Base-by-base conservation (phyloP, 2,797 vertebrate species). In the Phoebastria nigripes region DNA sequence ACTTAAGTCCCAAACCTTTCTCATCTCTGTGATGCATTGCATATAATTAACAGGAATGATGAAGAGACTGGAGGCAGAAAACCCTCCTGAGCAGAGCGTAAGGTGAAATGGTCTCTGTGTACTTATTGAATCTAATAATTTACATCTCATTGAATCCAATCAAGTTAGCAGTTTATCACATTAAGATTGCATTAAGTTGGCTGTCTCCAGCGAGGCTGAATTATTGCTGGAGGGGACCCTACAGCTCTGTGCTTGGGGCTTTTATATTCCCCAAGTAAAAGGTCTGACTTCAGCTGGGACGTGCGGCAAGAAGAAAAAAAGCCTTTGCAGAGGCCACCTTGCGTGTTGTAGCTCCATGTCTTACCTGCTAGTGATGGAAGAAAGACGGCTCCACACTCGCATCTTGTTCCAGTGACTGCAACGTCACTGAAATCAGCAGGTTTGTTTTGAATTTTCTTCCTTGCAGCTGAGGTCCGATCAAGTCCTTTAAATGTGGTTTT, bases 131-230 rank as follows among this genome's bases (percentile, higher is more conserved):
- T 97, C 91, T 94, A 96, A 97, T 98, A 85, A 97, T 97, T 98
- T 97, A 97, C 97, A 97, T 97, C 97, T 98, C 97, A 97, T 97
- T 98, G 97, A 97, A 94, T 95, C 93, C 97, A 96, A 98, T 98
- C 97, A 97, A 90, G 95, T 96, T 96, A 94, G 79, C 93, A 92
- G 96, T 97, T 98, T 97, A 96, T 95, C 96, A 92, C 91, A 95
- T 97, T 97, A 97, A 93, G 95, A 94, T 96, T 97, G 87, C 93
- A 93, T 95, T 97, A 97, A 92, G 95, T 83, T 87, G 94, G 77
- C 97, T 97, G 95, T 94, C 95, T 96, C 82, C 95, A 94, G 91
- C 11, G 3, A 84, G 46, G 86, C 83, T 96, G 96, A 97, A 79
- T 97, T 95, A 93, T 88, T 96, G 96, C 93, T 80, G 82, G 79